These are phyloP conservation scores for Cheilosia impressa DNA, from an alignment of 2,888 invertebrate genomes.

Conservation along the genomic window DNA sequence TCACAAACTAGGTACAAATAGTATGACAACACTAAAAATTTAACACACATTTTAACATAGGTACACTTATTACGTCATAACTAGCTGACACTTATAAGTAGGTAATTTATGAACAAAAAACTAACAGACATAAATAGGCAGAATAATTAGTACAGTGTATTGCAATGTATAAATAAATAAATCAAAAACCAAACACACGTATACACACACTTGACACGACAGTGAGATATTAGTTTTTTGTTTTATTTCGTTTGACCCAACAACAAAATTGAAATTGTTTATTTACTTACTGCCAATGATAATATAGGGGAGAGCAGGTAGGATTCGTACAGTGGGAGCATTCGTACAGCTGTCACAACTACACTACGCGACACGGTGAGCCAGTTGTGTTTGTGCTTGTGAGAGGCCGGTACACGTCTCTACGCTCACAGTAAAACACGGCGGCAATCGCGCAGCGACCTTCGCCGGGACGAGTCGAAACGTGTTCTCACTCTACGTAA, in stretches of 20 bases:
- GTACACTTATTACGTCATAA: constrained; percentile 19
- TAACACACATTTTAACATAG: constrained; percentile 38
- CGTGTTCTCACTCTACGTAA: too few species aligned
- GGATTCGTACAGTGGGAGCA: too few species aligned
- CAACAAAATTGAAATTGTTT: constrained; percentile 31
- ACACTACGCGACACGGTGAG: too few species aligned
- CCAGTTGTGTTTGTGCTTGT: too few species aligned
- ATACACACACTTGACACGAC: constrained; percentile 49
- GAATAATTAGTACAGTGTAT: constrained; percentile 38
- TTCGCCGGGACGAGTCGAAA: too few species aligned
- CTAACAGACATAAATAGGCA: constrained; percentile 45
- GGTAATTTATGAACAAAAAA: constrained; percentile 14
- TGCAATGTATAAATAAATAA: constrained; percentile 18
- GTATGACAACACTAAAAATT: background rate
- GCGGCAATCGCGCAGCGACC: too few species aligned
- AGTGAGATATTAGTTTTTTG: constrained; percentile 41
- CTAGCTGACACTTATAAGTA: too few species aligned
- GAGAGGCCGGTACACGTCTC: too few species aligned
- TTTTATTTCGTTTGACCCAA: constrained; percentile 40
- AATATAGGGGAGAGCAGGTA: too few species aligned
- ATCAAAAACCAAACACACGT: constrained; percentile 39
- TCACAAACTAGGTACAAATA: too few species aligned
- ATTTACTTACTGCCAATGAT: constrained; percentile 85
- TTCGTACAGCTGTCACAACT: too few species aligned
- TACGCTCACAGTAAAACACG: too few species aligned